Evolutionary conservation across 2,113 vertebrate species (phyloP).

Genomic region (Limnothrissa miodon): DNA sequence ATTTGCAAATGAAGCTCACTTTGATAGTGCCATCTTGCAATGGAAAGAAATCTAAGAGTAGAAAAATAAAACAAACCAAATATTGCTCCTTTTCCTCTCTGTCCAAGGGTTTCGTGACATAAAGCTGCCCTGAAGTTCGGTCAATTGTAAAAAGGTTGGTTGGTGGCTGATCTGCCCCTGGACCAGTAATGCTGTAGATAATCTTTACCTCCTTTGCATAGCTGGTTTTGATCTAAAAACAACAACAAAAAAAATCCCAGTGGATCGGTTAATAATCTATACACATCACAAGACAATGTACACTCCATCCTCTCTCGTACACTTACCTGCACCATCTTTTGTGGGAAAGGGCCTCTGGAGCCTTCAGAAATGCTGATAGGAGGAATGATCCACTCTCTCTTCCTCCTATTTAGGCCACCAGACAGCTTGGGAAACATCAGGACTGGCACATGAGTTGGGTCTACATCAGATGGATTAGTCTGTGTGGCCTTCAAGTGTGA

Average conservation of each 20-base stretch:
- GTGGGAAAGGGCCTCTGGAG: conserved; percentile 51
- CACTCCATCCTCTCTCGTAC: no score
- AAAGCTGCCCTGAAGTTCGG: conserved; percentile 41
- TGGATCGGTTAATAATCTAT: neutral
- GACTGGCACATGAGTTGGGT: conserved; percentile 35
- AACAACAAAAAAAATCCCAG: no score
- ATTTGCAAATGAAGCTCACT: neutral
- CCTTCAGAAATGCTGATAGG: conserved; percentile 50
- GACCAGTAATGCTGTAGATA: conserved; percentile 63
- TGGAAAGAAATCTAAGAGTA: neutral
- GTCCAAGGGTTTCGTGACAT: conserved; percentile 60
- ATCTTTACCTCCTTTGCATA: conserved; percentile 29
- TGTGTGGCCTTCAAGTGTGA: conserved; percentile 40
- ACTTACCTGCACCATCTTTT: conserved; percentile 50
- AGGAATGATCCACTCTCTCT: conserved; percentile 72
- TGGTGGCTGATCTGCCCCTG: conserved; percentile 60
- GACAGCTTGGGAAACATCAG: conserved; percentile 55
- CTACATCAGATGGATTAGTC: neutral
- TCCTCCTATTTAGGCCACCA: conserved; percentile 58
- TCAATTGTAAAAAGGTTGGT: conserved; percentile 53
- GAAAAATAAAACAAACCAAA: conserved; percentile 27
- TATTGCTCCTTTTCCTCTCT: conserved; percentile 52
- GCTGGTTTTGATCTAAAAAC: conserved; percentile 62
- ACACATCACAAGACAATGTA: neutral
- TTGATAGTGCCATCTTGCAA: neutral